A percentile compares a stretch with the other conserved stretches of the same genome.
Evolutionary conservation across 1,140 invertebrate species (phyloP).

Genomic region (Branchinecta lynchi): DNA sequence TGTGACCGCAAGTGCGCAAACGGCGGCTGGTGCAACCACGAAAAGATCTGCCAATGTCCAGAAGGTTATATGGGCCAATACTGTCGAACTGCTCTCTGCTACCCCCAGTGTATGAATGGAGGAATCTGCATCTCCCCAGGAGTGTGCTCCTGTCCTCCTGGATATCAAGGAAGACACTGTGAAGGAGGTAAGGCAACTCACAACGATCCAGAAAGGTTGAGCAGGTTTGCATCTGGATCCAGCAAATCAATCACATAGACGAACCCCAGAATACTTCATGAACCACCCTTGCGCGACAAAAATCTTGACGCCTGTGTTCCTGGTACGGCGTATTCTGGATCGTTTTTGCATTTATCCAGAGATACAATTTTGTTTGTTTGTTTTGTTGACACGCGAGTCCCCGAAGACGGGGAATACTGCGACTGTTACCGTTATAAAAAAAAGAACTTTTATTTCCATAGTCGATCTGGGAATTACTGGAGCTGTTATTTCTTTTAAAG

Average conservation of each 20-base stretch:
- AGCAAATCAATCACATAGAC: too few species aligned
- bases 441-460: too few species aligned
- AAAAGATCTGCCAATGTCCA: constrained; percentile 67
- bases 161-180: constrained; percentile 78
- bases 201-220: background rate
- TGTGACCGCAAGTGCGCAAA: constrained; percentile 70
- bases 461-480: too few species aligned
- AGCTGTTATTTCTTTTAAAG: too few species aligned
- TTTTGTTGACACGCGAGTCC: too few species aligned
- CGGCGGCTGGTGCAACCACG: constrained; percentile 58
- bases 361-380: too few species aligned
- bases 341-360: too few species aligned
- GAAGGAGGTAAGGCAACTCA: constrained; percentile 55
- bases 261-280: too few species aligned
- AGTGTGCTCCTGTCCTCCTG: constrained; percentile 63
- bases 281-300: too few species aligned
- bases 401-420: too few species aligned
- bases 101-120: constrained; percentile 80
- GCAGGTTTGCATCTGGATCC: background rate
- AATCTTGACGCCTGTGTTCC: background rate
- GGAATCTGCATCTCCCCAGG: constrained; percentile 76
- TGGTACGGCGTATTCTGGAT: background rate
- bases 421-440: too few species aligned
- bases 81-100: constrained; percentile 71
- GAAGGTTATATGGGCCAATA: constrained; percentile 78